These are phyloP conservation scores for Tuta absoluta DNA, from an alignment of 2,888 invertebrate species.

Conservation along the genomic window DNA sequence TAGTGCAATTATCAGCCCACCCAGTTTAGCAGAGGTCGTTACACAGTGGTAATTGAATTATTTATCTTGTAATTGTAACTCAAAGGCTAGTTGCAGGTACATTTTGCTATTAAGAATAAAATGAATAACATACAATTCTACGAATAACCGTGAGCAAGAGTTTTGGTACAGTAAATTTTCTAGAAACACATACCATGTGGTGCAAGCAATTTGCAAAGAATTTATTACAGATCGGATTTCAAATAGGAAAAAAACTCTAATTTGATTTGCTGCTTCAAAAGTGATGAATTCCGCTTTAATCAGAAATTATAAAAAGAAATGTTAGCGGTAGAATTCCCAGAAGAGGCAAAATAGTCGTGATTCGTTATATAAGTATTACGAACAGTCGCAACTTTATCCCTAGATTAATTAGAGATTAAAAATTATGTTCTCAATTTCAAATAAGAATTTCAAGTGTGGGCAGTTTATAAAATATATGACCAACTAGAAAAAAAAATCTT, in stretches of 20 bases:
- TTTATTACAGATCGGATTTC: neutral
- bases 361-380: neutral
- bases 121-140: slow-evolving; percentile 1
- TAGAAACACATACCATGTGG: neutral
- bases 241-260: neutral
- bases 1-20: slow-evolving; percentile 77
- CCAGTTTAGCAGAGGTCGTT: slow-evolving; percentile 50
- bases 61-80: slow-evolving; percentile 51
- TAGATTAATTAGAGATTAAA: slow-evolving; percentile 62
- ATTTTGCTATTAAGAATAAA: slow-evolving; percentile 13
- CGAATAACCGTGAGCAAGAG: neutral
- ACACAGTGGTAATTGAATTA: slow-evolving; percentile 61
- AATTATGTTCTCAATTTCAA: slow-evolving; percentile 50
- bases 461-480: no score
- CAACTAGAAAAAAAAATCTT: no score
- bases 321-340: neutral
- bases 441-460: slow-evolving; percentile 36
- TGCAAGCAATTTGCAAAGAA: neutral
- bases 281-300: neutral
- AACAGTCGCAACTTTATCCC: slow-evolving; percentile 54
- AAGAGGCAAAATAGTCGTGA: neutral
- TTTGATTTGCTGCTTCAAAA: neutral
- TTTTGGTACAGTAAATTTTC: slow-evolving; percentile 7
- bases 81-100: slow-evolving; percentile 5
- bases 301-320: neutral